Conservation (phyloP, 2,797 vertebrate genomes). For the Chiloscyllium punctatum region DNA sequence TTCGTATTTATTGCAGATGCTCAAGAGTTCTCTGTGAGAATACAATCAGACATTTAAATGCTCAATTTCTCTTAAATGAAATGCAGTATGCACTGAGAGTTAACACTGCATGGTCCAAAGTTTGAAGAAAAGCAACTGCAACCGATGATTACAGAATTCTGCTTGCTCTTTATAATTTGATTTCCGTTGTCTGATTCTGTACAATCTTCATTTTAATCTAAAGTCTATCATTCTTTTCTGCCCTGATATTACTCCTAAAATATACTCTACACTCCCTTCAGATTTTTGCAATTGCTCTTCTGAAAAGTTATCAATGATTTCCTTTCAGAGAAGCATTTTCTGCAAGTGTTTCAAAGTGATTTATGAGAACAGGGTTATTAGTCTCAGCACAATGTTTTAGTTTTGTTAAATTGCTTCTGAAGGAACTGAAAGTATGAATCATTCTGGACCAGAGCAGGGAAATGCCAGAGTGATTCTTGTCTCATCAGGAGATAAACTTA, state of each 20-base stretch:
- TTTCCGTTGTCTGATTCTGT: not conserved
- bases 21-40: not conserved
- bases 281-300: not conserved
- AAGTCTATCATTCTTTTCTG: too few relatives aligned
- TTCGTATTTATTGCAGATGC: not conserved
- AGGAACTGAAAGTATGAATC: not conserved
- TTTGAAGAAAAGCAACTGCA: not conserved
- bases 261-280: not conserved
- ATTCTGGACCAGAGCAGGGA: not conserved
- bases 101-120: not conserved
- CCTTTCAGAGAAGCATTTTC: not conserved
- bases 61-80: not conserved
- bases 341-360: not conserved
- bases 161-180: too few relatives aligned
- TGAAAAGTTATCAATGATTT: not conserved
- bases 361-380: not conserved
- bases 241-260: not conserved
- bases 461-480: not conserved
- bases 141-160: not conserved
- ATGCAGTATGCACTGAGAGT: not conserved
- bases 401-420: not conserved
- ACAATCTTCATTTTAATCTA: not conserved
- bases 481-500: not conserved
- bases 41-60: not conserved
- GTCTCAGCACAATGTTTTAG: not conserved